Percentiles rank a stretch among this genome's conserved stretches.
Evolutionary conservation across 2,888 invertebrate genomes (phyloP).

Genomic region (Notodonta ziczac): DNA sequence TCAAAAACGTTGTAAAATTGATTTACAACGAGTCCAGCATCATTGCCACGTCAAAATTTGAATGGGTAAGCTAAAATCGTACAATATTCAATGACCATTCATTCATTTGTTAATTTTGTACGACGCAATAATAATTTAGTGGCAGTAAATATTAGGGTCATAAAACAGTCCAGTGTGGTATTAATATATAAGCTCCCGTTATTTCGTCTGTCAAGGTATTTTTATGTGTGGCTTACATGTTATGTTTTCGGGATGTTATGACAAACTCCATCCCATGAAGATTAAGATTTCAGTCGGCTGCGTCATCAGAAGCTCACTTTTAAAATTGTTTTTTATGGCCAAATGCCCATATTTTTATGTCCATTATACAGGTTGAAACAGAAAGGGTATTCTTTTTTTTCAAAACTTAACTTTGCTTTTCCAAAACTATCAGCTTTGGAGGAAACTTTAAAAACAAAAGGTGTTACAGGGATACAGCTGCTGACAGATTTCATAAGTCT

Average conservation of each 20-base stretch:
- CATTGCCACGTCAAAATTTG: constrained; percentile 65
- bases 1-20: constrained; percentile 79
- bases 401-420: too few species aligned
- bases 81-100: constrained; percentile 69
- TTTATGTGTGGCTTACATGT: constrained; percentile 27
- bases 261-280: constrained; percentile 29
- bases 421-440: too few species aligned
- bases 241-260: constrained; percentile 35
- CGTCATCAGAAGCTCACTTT: not conserved
- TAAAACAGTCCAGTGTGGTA: constrained; percentile 65
- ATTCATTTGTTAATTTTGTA: constrained; percentile 80
- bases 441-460: too few species aligned
- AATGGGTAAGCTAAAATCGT: constrained; percentile 66
- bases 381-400: too few species aligned
- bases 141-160: constrained; percentile 69
- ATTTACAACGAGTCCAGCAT: constrained; percentile 67
- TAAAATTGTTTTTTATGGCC: too few species aligned
- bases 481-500: too few species aligned
- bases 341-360: too few species aligned
- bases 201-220: constrained; percentile 30
- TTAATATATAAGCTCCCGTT: constrained; percentile 61
- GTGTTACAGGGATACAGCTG: too few species aligned
- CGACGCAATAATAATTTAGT: constrained; percentile 68
- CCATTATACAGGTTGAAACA: too few species aligned
- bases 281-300: constrained; percentile 2